Base-by-base conservation (phyloP, 1,140 invertebrate species). In the Platorchestia sp. region DNA sequence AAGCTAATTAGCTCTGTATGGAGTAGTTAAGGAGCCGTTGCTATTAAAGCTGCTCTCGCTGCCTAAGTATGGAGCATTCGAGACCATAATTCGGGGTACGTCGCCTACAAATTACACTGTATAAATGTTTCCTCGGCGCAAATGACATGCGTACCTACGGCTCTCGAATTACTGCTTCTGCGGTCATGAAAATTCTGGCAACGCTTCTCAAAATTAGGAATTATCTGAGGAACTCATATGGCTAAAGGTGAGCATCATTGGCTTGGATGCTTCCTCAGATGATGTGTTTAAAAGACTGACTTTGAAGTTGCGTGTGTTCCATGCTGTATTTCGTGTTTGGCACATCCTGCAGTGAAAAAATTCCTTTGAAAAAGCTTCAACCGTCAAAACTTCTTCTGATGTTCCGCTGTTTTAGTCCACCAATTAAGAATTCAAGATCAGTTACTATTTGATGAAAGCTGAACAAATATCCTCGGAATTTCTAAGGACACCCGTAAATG, bases 1-100 rank as follows among this genome's bases (percentile, higher is more conserved):
- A 75, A 75, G 59, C 59, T 75, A 75, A 75, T 75, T 75, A 75
- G 59, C 59, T 75, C 59, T 75, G 59, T 75, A 75, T 75, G 59
- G 59, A 75, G 27, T 14, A 75, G 59, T 75, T 75, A 75, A 75
- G 59, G 10, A 75, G 36, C 59, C 59, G 14, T 75, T 75, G 59
- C 59, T 36, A 75, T 75, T 75, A 75, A 22, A 27, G 59, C 59
- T 14, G 27, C 59, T 36, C 10, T 10, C 59, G 14, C 59, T 75
- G 59, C 59, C 59, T 75, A 75, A 75, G 59, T 75, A 75, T 36
- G 36, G 59, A 36, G 27, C 59, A 75, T 75, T 75, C 59, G 36
- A 75, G 59, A 75, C 59, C 14, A 75, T 75, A 75, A 75, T 75
- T 75, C 27, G 27, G 36, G 10, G 59, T 75, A 36, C 14, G 36